Base-by-base conservation (phyloP, 2,113 vertebrate species). In the Tamias sibiricus region DNA sequence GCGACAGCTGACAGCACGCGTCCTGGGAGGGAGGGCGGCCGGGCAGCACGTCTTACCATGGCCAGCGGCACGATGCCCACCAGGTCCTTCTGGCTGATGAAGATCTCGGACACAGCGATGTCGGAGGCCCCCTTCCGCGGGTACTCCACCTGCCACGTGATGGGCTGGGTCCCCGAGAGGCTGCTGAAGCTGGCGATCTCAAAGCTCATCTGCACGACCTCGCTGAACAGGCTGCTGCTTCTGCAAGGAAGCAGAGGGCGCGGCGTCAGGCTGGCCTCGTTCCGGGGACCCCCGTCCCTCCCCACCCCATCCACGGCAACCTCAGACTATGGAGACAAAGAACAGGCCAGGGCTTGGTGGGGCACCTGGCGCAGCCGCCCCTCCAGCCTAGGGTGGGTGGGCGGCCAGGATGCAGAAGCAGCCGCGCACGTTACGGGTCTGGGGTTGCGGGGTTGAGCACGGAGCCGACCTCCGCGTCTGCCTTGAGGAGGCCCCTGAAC, bases 81-180 rank as follows among this genome's bases (percentile, higher is more conserved):
- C 68, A 99, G 99, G 96, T 99, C 99, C 98, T 99, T 99, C 98
- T 99, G 99, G 75, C 99, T 99, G 98, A 99, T 93, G 91, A 99
- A 99, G 98, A 99, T 99, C 98, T 99, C 99, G 0, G 99, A 99
- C 96, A 99, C 98, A 0, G 98, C 98, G 14, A 99, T 98, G 91
- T 99, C 99, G 0, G 98, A 98, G 30, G 98, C 90, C 0, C 98
- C 98, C 28, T 97, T 99, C n/a, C 96, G 98, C 0, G 99, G 99
- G 96, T 99, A 99, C 84, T 99, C 99, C 97, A 99, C 99, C 98
- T 99, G 99, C 99, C 99, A 99, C 80, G 98, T 98, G 98, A 99
- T 99, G 87, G 99, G 99, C 94, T 99, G 99, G 0, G 99, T 99
- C 92, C 99, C 99, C 3, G 99, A 99, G 1, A 98, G 99, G 97